Evolutionary conservation across 1,140 invertebrate genomes (phyloP).

Genomic region (Drosophila dunni): DNA sequence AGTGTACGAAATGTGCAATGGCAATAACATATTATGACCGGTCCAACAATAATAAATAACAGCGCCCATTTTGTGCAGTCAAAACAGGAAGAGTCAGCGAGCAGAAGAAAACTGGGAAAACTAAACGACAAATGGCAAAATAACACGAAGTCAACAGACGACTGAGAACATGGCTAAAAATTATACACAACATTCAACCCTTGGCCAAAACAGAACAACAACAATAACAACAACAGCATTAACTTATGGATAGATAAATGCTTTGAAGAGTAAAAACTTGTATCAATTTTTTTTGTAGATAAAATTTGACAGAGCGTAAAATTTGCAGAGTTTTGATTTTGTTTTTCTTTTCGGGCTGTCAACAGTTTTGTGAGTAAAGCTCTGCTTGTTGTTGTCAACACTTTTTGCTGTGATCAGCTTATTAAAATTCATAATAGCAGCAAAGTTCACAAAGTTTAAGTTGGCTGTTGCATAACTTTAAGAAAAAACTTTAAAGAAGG

Average conservation of each 20-base stretch:
- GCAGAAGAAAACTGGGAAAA: constrained; percentile 20
- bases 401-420: constrained; percentile 24
- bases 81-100: constrained; percentile 47
- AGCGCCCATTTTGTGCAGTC: constrained; percentile 51
- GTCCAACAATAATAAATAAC: constrained; percentile 42
- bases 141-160: constrained; percentile 35
- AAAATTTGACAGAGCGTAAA: constrained; percentile 33
- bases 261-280: constrained; percentile 30
- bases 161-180: constrained; percentile 5
- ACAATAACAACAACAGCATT: constrained; percentile 2
- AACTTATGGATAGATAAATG: constrained; percentile 38
- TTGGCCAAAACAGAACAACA: constrained; percentile 22
- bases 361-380: no score
- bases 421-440: constrained; percentile 28
- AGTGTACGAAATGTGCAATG: constrained; percentile 32
- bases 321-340: constrained; percentile 40
- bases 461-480: constrained; percentile 15
- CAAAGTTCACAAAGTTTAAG: constrained; percentile 18
- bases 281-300: constrained; percentile 27
- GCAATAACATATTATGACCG: constrained; percentile 48
- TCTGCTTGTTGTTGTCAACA: constrained; percentile 3
- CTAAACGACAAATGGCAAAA: constrained; percentile 54
- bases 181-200: constrained; percentile 18
- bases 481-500: neutral
- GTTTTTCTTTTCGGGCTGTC: constrained; percentile 6